Base-by-base conservation (phyloP, 2,888 invertebrate genomes). In the Oxystoma pomonae region DNA sequence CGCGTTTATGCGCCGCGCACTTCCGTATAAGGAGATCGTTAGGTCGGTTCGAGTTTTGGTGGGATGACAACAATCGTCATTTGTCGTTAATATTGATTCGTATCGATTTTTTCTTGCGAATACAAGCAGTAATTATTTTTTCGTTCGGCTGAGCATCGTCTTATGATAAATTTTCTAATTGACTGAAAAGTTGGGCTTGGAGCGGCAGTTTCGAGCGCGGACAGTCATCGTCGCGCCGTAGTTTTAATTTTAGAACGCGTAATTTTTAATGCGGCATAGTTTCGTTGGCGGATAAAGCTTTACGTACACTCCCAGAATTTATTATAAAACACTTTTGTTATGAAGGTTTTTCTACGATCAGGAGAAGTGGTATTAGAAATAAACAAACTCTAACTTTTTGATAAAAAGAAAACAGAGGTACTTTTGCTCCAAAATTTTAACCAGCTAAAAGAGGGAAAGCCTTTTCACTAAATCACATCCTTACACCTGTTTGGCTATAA, bases 251-350 rank as follows among this genome's bases (percentile, higher is more conserved):
- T 76, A 76, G 76, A 74, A 73, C 70, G 72, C 70, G 66, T 75
- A 75, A 75, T 75, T 76, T 72, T 75, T 74, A 71, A 73, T 69
- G 65, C 66, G 69, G 67, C 74, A 76, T 74, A 74, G 75, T 75
- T n/a, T 76, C 75, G 74, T 72, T 68, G 63, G 58, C 55, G 67
- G 59, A 59, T 49, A 67, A 67, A 67, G 35, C 5, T 7, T 35
- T 35, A 7, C 35, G 12, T 35, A 35, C 35, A 35, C 35, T 35
- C 3, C 12, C 12, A 35, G 35, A 35, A 7, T 35, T 35, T 35
- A 35, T 35, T n/a, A n/a, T n/a, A n/a, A n/a, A n/a, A n/a, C n/a
- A n/a, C n/a, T n/a, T n/a, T n/a, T n/a, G n/a, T n/a, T n/a, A n/a
- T n/a, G n/a, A n/a, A n/a, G n/a, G n/a, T n/a, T n/a, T n/a, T n/a